Evolutionary conservation across 2,797 vertebrate species (phyloP).

Genomic region (Acipenser oxyrinchus): DNA sequence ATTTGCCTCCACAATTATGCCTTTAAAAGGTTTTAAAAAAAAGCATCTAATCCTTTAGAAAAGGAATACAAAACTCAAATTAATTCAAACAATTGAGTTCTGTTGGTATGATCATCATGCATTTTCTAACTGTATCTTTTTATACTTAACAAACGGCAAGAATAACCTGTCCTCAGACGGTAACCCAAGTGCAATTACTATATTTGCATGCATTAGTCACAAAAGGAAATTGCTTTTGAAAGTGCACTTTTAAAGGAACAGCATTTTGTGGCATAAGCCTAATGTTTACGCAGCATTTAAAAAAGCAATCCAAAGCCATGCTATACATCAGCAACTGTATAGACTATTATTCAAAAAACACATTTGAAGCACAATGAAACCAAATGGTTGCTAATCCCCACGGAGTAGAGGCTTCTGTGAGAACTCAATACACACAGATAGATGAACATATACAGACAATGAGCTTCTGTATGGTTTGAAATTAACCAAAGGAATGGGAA

Average conservation of each 20-base stretch:
- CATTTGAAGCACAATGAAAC: constrained; percentile 57
- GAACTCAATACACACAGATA: neutral
- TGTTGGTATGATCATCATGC: too few relatives aligned
- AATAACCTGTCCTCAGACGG: constrained; percentile 48
- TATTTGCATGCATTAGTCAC: constrained; percentile 69
- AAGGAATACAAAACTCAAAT: too few relatives aligned
- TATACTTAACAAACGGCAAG: constrained; percentile 20
- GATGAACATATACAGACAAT: neutral
- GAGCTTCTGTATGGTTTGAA: neutral
- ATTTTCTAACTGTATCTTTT: neutral
- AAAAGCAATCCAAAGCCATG: constrained; percentile 70
- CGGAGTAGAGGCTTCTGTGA: constrained; percentile 33
- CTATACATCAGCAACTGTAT: constrained; percentile 72
- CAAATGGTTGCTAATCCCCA: constrained; percentile 67
- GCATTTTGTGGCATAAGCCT: constrained; percentile 72
- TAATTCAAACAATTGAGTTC: too few relatives aligned
- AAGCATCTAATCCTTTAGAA: too few relatives aligned
- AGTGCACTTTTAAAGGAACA: constrained; percentile 57
- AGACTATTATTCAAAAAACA: constrained; percentile 61
- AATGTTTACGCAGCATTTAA: constrained; percentile 75
- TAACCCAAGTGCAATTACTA: constrained; percentile 57
- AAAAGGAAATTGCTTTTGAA: constrained; percentile 66
- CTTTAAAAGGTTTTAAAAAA: too few relatives aligned
- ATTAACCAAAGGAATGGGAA: neutral
- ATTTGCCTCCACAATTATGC: too few relatives aligned